Evolutionary conservation across 2,113 vertebrate species (phyloP).

Genomic region (Tursiops truncatus): DNA sequence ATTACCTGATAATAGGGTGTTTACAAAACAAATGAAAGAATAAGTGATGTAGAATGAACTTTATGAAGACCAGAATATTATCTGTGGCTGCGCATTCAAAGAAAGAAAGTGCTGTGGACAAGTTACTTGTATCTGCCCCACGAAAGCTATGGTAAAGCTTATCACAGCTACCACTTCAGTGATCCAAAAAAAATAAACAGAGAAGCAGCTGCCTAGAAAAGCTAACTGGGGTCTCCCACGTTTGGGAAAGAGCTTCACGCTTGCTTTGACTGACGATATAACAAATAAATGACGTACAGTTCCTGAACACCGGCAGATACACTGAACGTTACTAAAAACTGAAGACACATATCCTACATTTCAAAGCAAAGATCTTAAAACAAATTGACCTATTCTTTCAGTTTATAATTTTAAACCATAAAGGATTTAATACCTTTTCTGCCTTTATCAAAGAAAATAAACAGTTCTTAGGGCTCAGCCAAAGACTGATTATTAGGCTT

Average conservation of each 20-base stretch:
- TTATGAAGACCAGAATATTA: neutral
- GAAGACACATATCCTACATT: neutral
- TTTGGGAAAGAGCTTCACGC: neutral
- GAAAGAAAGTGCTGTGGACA: neutral
- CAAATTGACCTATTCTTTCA: neutral
- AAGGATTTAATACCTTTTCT: neutral
- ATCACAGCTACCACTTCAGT: neutral
- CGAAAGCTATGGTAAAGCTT: neutral
- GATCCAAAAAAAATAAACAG: neutral
- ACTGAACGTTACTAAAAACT: neutral
- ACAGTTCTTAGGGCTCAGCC: neutral
- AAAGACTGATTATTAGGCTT: neutral
- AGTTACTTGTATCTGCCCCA: neutral
- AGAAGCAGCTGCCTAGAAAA: neutral
- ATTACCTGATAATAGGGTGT: neutral
- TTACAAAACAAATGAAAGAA: neutral
- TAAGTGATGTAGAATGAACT: neutral
- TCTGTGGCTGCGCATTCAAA: neutral
- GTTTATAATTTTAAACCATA: neutral
- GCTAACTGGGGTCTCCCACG: neutral
- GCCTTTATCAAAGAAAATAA: slow-evolving; percentile 24
- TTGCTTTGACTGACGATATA: neutral
- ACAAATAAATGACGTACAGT: neutral
- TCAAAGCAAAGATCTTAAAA: neutral
- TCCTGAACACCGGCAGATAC: neutral